Evolutionary conservation across 2,888 invertebrate genomes (phyloP).

Genomic region (Andrena flavipes): DNA sequence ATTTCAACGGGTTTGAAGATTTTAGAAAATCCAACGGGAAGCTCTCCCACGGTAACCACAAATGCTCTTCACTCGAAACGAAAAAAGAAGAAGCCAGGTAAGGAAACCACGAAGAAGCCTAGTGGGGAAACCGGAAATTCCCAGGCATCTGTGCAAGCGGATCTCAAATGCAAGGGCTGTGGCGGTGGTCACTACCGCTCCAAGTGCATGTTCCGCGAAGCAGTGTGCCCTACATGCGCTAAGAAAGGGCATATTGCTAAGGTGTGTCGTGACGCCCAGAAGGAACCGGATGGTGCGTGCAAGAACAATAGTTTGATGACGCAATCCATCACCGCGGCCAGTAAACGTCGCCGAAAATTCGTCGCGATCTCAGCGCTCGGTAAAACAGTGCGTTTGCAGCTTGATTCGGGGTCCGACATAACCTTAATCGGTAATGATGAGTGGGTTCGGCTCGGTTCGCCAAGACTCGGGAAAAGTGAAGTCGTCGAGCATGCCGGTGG

Average conservation of each 20-base stretch:
- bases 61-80: background rate
- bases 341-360: background rate
- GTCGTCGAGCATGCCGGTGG: background rate
- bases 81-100: background rate
- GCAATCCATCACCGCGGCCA: background rate
- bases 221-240: background rate
- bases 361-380: background rate
- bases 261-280: background rate
- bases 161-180: constrained; percentile 9
- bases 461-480: background rate
- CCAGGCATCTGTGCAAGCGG: background rate
- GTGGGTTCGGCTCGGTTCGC: background rate
- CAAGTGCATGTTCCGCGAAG: constrained; percentile 18
- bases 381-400: background rate
- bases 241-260: constrained; percentile 1
- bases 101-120: background rate
- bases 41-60: background rate
- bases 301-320: background rate
- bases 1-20: background rate
- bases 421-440: background rate
- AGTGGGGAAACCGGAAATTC: no score
- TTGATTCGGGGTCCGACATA: constrained; percentile 1
- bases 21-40: background rate
- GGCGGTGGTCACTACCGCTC: constrained; percentile 1
- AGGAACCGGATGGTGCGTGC: background rate